Percentiles rank a stretch among this genome's conserved stretches.
Evolutionary conservation across 2,797 vertebrate genomes (phyloP).

Genomic region (Sebastolobus altivelis): DNA sequence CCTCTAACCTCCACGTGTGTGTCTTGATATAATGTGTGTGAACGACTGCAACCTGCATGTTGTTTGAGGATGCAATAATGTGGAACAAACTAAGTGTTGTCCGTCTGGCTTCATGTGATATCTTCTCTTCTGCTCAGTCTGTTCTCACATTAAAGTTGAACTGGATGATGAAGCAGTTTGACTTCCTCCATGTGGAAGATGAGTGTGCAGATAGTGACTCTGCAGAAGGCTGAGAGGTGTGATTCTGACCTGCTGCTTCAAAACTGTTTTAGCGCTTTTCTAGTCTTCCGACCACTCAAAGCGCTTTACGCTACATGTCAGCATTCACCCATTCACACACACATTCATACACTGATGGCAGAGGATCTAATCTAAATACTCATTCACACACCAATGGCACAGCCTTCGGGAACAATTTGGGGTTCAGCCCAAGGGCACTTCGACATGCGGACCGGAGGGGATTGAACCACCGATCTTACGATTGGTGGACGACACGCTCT

Average conservation of each 20-base stretch:
- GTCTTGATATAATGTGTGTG: not conserved
- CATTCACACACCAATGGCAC: too few relatives aligned
- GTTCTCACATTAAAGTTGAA: not conserved
- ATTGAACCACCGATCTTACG: too few relatives aligned
- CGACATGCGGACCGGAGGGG: too few relatives aligned
- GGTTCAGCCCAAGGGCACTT: too few relatives aligned
- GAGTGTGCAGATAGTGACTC: slow-evolving; percentile 8
- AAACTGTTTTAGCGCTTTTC: too few relatives aligned
- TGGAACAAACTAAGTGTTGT: not conserved
- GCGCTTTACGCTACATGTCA: too few relatives aligned
- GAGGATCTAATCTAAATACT: too few relatives aligned
- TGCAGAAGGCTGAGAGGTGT: not conserved
- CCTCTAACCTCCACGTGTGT: not conserved
- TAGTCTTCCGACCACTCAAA: too few relatives aligned
- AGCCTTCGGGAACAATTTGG: too few relatives aligned
- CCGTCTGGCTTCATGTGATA: not conserved
- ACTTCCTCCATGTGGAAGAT: slow-evolving; percentile 35
- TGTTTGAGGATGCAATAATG: not conserved
- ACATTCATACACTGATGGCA: too few relatives aligned
- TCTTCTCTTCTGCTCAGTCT: not conserved
- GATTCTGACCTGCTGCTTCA: not conserved
- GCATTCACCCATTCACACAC: too few relatives aligned
- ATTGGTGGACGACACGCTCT: too few relatives aligned
- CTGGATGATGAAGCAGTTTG: slow-evolving; percentile 34
- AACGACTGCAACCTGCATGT: not conserved